A percentile compares a stretch with the other conserved stretches of the same genome.
These are phyloP conservation scores for Schizaphis graminum DNA, from an alignment of 2,888 invertebrate genomes.

Conservation along the genomic window DNA sequence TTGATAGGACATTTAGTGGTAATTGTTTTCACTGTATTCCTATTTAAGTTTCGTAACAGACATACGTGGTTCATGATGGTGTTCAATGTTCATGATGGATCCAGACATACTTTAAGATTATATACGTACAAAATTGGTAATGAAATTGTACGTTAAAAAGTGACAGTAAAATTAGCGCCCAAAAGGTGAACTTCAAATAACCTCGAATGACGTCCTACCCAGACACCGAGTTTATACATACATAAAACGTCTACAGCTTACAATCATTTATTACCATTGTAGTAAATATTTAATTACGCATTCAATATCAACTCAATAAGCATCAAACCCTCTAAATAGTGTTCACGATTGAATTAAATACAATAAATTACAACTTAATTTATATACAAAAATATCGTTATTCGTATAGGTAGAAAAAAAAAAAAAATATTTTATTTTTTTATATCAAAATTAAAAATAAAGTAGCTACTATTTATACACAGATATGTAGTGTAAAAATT, in stretches of 20 bases:
- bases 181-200: slow-evolving; percentile 64
- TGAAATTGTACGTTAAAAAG: slow-evolving; percentile 61
- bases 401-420: background rate
- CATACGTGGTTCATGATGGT: slow-evolving; percentile 51
- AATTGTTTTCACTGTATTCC: slow-evolving; percentile 48
- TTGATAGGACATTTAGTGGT: slow-evolving; percentile 48
- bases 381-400: background rate
- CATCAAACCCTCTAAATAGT: background rate
- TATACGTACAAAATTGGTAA: slow-evolving; percentile 29
- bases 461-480: background rate
- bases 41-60: slow-evolving; percentile 31
- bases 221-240: background rate
- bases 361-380: background rate
- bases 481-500: background rate
- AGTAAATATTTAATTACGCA: background rate
- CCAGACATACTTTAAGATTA: slow-evolving; percentile 44
- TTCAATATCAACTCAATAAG: no score
- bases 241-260: background rate
- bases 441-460: background rate
- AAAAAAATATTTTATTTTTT: no score
- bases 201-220: slow-evolving; percentile 55
- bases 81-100: background rate
- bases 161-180: slow-evolving; percentile 53
- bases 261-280: background rate
- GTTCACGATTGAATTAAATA: background rate